Base-by-base conservation (phyloP, 2,797 vertebrate species). In the Eupleurogrammus muticus region DNA sequence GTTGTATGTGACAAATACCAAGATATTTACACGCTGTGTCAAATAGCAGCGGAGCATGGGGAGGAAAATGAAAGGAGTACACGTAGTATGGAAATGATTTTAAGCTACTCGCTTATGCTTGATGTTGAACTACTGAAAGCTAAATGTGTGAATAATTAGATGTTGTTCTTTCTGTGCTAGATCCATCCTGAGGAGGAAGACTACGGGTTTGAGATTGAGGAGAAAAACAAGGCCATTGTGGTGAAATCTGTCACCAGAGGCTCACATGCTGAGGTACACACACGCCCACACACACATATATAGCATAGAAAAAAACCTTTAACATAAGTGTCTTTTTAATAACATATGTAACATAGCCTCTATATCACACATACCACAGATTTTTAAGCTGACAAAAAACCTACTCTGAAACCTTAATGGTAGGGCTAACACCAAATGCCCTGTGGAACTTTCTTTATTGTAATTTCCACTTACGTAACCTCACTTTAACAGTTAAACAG, bases 131-230 rank as follows among this genome's bases (percentile, higher is more conserved):
- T 50, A 49, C 9, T 56, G n/a, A 44, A 38, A 65, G 2, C 78
- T 75, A 24, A 77, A 69, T 53, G 48, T 64, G 66, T 47, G 42
- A 52, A 7, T 82, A 66, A 80, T 78, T 35, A 56, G 17, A 4
- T 79, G 42, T 52, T 77, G 76, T 70, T 58, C 70, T 68, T 62
- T 85, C 56, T 81, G 21, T 75, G 32, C 56, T 81, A 99, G 98
- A 96, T 99, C 87, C 93, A 96, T 64, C 97, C 98, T 0, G 96
- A 97, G 90, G 97, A 98, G 77, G 97, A 99, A 10, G 96, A 96
- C 90, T 99, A 99, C 0, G 98, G 98, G 73, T 99, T 99, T 64
- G 96, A 98, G 80, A 95, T 99, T 0, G 98, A 99, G 88, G 98
- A 99, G 90, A 99, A 97, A 92, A 99, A 97, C 93, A 99, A 99